A percentile compares a stretch with the other conserved stretches of the same genome.
These are phyloP conservation scores for Pitta sordida DNA, from an alignment of 2,113 vertebrate species.

Conservation along the genomic window DNA sequence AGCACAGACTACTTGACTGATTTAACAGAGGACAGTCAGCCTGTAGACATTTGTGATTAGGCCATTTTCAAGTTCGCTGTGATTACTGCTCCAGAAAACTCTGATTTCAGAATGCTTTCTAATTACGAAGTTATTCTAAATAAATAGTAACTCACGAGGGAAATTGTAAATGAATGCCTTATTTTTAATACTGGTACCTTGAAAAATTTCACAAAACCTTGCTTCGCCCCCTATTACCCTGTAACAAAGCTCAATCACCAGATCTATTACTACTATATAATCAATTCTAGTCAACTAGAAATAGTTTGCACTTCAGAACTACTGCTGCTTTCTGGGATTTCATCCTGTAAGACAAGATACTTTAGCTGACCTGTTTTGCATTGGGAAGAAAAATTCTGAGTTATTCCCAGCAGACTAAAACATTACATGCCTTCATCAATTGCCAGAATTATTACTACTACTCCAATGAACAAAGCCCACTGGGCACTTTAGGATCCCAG, in stretches of 20 bases:
- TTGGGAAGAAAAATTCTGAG: not conserved
- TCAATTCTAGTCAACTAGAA: not conserved
- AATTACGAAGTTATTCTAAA: not conserved
- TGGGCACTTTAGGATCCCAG: not conserved
- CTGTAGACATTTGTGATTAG: not conserved
- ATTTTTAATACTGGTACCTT: not conserved
- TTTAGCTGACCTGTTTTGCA: not conserved
- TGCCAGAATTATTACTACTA: not conserved
- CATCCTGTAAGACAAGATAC: not conserved
- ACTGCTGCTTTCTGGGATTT: not conserved
- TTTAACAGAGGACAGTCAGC: not conserved
- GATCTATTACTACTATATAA: not conserved
- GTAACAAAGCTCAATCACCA: not conserved
- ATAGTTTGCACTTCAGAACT: not conserved
- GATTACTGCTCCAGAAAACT: not conserved
- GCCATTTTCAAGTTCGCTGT: not conserved
- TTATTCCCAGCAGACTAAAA: not conserved
- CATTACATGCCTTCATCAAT: not conserved
- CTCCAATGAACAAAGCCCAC: not conserved
- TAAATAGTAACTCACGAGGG: not conserved
- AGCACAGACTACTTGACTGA: not conserved
- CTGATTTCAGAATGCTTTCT: not conserved
- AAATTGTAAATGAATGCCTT: not conserved
- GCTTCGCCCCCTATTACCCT: not conserved
- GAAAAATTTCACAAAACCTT: not conserved